These are phyloP conservation scores for Sarotherodon lohbergeri DNA, from an alignment of 2,113 vertebrate genomes.

Conservation along the genomic window DNA sequence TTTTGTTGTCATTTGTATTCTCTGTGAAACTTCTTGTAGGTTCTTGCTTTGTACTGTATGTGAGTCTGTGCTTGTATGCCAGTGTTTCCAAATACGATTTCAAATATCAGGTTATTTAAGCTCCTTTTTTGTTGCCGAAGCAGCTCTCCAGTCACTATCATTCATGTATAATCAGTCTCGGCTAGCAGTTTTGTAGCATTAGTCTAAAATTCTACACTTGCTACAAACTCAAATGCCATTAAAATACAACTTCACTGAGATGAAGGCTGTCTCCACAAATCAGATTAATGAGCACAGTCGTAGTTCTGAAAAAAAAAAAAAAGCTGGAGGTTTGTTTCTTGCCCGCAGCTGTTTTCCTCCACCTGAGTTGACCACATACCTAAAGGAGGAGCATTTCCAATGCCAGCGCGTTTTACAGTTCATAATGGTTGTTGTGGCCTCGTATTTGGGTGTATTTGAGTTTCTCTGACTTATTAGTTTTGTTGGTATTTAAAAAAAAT, in stretches of 20 bases:
- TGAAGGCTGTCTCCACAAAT: neutral
- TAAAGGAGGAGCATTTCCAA: neutral
- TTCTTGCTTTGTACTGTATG: neutral
- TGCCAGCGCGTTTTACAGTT: neutral
- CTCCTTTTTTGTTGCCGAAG: neutral
- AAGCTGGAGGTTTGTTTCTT: neutral
- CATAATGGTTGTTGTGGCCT: neutral
- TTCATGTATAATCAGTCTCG: neutral
- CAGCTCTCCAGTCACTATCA: neutral
- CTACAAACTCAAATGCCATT: neutral
- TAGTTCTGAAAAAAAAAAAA: neutral
- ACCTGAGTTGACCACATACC: neutral
- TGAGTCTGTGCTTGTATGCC: neutral
- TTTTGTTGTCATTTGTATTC: neutral
- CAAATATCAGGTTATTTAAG: neutral
- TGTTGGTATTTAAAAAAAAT: neutral
- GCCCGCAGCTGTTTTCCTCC: neutral
- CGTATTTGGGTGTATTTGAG: neutral
- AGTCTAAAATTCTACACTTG: neutral
- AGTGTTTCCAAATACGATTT: neutral
- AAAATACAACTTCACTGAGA: neutral
- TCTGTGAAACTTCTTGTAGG: neutral
- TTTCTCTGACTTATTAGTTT: neutral
- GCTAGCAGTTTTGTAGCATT: neutral
- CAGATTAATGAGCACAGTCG: neutral